These are phyloP conservation scores for Caerostris extrusa DNA, from an alignment of 1,140 invertebrate genomes.

Conservation along the genomic window DNA sequence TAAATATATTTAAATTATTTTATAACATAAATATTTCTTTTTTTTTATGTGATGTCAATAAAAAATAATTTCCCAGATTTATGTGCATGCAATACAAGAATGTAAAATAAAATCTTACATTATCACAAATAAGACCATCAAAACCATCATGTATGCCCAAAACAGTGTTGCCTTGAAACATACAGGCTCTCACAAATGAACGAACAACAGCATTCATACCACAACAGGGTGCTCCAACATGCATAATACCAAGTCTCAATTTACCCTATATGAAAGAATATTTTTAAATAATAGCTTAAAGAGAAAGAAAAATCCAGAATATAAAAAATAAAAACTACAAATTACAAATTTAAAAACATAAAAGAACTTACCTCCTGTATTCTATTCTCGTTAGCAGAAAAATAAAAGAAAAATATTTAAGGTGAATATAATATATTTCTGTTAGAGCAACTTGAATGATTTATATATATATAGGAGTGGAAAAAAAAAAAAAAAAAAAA, in stretches of 20 bases:
- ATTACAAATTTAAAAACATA: slow-evolving; percentile 1
- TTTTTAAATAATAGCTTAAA: not conserved
- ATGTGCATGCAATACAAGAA: not conserved
- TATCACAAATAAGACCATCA: slow-evolving; percentile 93
- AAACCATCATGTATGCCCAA: slow-evolving; percentile 97
- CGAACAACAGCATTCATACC: slow-evolving; percentile 99
- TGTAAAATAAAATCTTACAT: slow-evolving; percentile 58
- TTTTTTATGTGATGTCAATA: no score
- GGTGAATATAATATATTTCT: not conserved
- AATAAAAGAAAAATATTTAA: not conserved
- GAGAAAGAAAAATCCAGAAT: not conserved
- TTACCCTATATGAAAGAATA: slow-evolving; percentile 48
- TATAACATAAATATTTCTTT: no score
- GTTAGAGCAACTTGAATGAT: no score
- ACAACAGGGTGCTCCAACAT: slow-evolving; percentile 98
- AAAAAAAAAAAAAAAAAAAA: no score
- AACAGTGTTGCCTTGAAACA: slow-evolving; percentile 93
- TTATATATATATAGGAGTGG: no score
- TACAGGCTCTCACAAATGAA: slow-evolving; percentile 96
- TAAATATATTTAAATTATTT: no score
- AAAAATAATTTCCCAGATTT: no score
- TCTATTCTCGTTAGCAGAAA: slow-evolving; percentile 62
- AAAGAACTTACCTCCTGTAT: not conserved
- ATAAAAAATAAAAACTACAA: not conserved
- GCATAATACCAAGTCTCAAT: slow-evolving; percentile 92